phyloP scores from a whole-genome alignment of 2,888 invertebrate species.

The Xestia ashworthii region DNA sequence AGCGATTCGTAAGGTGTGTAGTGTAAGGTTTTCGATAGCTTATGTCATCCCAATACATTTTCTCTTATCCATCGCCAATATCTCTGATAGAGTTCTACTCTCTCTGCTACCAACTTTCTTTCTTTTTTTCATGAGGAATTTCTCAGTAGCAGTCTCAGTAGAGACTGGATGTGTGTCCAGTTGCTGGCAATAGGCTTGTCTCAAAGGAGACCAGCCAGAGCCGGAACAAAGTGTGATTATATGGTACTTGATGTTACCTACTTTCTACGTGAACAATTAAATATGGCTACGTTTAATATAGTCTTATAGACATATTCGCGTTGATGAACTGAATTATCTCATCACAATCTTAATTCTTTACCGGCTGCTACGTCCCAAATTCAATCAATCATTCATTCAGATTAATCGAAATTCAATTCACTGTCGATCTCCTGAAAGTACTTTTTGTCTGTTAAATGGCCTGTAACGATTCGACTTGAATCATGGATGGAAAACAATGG shows the following conservation, averaged over 20 bases:
- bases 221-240: background rate
- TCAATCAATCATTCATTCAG: constrained; percentile 52
- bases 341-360: constrained; percentile 36
- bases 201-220: background rate
- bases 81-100: too few relatives aligned
- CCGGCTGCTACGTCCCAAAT: constrained; percentile 23
- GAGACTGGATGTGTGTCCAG: background rate
- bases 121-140: background rate
- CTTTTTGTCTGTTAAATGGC: constrained; percentile 39
- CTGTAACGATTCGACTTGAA: constrained; percentile 25
- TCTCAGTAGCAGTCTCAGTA: background rate
- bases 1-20: too few relatives aligned
- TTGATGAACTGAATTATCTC: constrained; percentile 30
- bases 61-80: too few relatives aligned
- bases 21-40: too few relatives aligned
- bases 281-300: background rate
- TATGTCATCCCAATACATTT: too few relatives aligned
- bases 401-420: constrained; percentile 61
- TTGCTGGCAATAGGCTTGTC: background rate
- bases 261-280: background rate
- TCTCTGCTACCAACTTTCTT: too few relatives aligned
- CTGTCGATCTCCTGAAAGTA: constrained; percentile 29
- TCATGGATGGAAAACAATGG: constrained; percentile 18
- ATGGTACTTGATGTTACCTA: background rate
- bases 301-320: background rate